Percentiles rank a stretch among this genome's conserved stretches.
These are phyloP conservation scores for Chaetogeoica ovagalla DNA, from an alignment of 2,888 invertebrate species.

Conservation along the genomic window DNA sequence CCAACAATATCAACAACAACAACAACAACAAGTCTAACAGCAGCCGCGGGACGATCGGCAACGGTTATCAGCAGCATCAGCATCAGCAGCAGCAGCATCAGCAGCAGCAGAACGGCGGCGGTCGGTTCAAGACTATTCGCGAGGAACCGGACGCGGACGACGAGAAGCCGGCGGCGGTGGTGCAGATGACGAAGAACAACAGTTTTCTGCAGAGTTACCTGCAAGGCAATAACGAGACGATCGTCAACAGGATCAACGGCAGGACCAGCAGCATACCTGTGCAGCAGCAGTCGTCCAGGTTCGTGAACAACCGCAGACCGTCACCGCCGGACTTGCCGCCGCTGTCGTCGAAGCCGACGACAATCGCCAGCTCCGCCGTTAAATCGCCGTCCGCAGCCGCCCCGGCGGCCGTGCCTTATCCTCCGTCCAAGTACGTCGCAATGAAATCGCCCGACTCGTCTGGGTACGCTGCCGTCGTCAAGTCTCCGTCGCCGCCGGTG, in stretches of 20 bases:
- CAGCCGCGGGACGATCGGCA: not conserved
- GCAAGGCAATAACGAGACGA: not conserved
- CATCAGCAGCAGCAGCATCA: constrained; percentile 1
- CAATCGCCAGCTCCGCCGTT: constrained; percentile 3
- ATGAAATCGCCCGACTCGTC: not conserved
- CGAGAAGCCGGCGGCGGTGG: not conserved
- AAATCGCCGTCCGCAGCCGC: constrained; percentile 1
- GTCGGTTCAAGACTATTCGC: constrained; percentile 43
- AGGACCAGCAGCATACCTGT: not conserved
- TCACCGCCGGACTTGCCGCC: not conserved
- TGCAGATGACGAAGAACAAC: constrained; percentile 5
- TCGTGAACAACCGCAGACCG: too few species aligned
- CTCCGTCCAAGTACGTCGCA: not conserved
- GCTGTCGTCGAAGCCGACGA: not conserved
- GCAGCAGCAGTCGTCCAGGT: not conserved
- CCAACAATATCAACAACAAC: not conserved
- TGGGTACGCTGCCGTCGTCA: not conserved
- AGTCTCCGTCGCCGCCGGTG: not conserved
- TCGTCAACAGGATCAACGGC: not conserved
- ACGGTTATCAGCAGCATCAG: constrained; percentile 10
- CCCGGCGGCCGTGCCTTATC: not conserved
- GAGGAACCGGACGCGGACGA: constrained; percentile 35
- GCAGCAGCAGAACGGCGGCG: not conserved
- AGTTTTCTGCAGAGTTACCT: constrained; percentile 40
- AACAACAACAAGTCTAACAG: too few species aligned